Percentiles rank a stretch among this genome's conserved stretches.
Evolutionary conservation across 2,888 invertebrate genomes (phyloP).

Genomic region (Cheiracanthium punctorium): DNA sequence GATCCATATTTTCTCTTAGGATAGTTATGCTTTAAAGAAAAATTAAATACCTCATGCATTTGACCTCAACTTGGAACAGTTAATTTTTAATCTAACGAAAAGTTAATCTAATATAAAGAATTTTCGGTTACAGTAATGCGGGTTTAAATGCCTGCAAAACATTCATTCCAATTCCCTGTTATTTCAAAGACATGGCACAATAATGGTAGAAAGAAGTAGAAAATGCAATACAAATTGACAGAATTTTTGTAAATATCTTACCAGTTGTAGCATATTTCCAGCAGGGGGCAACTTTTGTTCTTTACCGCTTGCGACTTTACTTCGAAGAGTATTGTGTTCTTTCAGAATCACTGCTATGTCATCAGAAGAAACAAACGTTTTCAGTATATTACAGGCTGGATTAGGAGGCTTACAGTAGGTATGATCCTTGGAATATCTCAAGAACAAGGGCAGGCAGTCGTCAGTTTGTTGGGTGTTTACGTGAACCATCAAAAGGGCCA

Average conservation of each 20-base stretch:
- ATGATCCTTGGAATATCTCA: conserved; percentile 29
- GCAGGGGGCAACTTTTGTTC: conserved; percentile 56
- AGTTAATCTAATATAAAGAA: no score
- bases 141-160: no score
- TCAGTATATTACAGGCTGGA: conserved; percentile 35
- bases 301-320: conserved; percentile 49
- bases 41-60: no score
- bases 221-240: no score
- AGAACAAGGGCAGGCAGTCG: conserved; percentile 22
- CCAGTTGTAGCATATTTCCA: conserved; percentile 66
- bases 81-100: no score
- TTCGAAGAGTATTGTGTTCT: conserved; percentile 60
- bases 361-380: conserved; percentile 9
- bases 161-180: no score
- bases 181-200: no score
- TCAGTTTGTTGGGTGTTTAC: neutral
- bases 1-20: no score
- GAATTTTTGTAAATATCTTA: neutral
- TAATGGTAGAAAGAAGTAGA: no score
- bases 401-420: conserved; percentile 29
- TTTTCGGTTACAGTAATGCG: no score
- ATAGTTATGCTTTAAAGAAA: no score
- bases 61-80: no score
- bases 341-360: conserved; percentile 42
- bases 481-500: neutral